A percentile compares a stretch with the other conserved stretches of the same genome.
Conservation (phyloP, 2,888 invertebrate species). For the Drosophila parthenogenetica region DNA sequence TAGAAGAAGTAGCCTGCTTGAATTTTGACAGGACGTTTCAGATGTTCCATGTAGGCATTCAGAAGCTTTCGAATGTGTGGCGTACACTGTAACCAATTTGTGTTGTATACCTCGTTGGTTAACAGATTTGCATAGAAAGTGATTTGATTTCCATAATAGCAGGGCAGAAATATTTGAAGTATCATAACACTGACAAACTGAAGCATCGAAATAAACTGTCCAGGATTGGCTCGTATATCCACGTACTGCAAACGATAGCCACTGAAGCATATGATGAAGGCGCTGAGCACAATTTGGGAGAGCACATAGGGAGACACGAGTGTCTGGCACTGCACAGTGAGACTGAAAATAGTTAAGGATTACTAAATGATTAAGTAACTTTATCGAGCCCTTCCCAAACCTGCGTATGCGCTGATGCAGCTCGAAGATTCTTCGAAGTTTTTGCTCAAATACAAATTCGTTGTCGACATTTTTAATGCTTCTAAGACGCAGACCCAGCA, state of each 20-base stretch:
- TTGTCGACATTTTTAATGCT: slow-evolving; percentile 25
- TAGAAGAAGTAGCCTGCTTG: slow-evolving; percentile 77
- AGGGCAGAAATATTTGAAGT: slow-evolving; percentile 81
- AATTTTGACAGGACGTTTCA: slow-evolving; percentile 71
- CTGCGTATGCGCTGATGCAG: slow-evolving; percentile 53
- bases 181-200: slow-evolving; percentile 75
- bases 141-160: slow-evolving; percentile 80
- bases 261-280: slow-evolving; percentile 77
- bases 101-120: slow-evolving; percentile 69
- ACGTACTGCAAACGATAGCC: slow-evolving; percentile 71
- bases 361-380: too few relatives aligned
- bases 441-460: slow-evolving; percentile 30
- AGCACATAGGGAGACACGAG: slow-evolving; percentile 67
- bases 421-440: slow-evolving; percentile 45
- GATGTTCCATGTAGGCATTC: slow-evolving; percentile 74
- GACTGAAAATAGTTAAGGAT: slow-evolving; percentile 19
- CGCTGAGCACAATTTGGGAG: slow-evolving; percentile 70
- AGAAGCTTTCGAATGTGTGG: slow-evolving; percentile 61
- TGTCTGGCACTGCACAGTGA: slow-evolving; percentile 51
- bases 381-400: slow-evolving; percentile 10
- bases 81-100: slow-evolving; percentile 72
- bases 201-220: slow-evolving; percentile 64
- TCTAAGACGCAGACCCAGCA: slow-evolving; percentile 72
- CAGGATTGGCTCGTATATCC: slow-evolving; percentile 53
- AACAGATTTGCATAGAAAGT: slow-evolving; percentile 69